Conservation (phyloP, 1,140 invertebrate genomes). For the Lerema accius region DNA sequence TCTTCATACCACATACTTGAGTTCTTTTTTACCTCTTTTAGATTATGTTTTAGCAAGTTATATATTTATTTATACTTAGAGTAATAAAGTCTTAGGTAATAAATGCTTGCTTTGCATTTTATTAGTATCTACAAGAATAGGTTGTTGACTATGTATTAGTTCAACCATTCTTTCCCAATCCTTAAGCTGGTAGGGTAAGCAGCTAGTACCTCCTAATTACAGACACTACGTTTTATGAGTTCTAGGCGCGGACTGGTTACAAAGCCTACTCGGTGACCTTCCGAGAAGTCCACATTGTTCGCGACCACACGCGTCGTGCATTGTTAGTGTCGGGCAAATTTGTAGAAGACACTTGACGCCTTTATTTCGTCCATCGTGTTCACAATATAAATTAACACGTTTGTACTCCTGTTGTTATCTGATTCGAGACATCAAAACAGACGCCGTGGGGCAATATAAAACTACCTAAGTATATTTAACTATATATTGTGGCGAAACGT, state of each 20-base stretch:
- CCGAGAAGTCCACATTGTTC: conserved; percentile 63
- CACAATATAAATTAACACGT: conserved; percentile 57
- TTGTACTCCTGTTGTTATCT: conserved; percentile 28
- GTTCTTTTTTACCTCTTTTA: too few species aligned
- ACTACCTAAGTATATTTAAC: too few species aligned
- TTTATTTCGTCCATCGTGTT: conserved; percentile 51
- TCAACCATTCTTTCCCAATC: neutral
- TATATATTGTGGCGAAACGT: too few species aligned
- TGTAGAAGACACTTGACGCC: conserved; percentile 62
- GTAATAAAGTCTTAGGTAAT: too few species aligned
- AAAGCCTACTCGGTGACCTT: conserved; percentile 66
- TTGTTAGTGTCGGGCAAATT: conserved; percentile 59
- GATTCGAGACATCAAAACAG: too few species aligned
- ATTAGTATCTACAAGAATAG: too few species aligned
- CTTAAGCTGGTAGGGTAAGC: conserved; percentile 9
- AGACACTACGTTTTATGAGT: conserved; percentile 59
- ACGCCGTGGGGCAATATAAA: too few species aligned
- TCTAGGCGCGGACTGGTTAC: conserved; percentile 57
- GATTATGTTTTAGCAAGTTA: too few species aligned
- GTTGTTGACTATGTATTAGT: too few species aligned
- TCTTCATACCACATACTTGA: too few species aligned
- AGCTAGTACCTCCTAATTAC: conserved; percentile 58
- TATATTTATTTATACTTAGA: too few species aligned
- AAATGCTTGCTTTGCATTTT: too few species aligned
- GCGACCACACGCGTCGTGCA: conserved; percentile 68